Conservation (phyloP, 2,888 invertebrate species). For the Sepioteuthis lessoniana region DNA sequence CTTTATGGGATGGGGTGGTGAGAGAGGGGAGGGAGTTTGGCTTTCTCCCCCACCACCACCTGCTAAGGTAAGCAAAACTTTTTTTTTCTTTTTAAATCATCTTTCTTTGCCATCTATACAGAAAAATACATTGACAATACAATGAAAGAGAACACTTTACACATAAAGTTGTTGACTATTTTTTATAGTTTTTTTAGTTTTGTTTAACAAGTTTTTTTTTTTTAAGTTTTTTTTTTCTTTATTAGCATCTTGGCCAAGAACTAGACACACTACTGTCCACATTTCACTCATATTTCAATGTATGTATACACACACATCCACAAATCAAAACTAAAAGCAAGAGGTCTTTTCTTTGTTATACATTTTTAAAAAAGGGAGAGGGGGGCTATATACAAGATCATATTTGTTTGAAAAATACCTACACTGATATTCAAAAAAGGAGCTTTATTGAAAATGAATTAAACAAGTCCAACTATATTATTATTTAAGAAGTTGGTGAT, state of each 20-base stretch:
- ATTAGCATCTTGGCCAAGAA: background rate
- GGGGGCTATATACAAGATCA: no score
- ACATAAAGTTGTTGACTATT: background rate
- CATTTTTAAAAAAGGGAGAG: no score
- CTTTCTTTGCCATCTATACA: background rate
- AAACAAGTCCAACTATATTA: no score
- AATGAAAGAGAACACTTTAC: background rate
- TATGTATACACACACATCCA: background rate
- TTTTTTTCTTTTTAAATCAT: background rate
- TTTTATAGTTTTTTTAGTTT: background rate
- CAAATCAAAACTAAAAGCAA: background rate
- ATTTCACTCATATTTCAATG: background rate
- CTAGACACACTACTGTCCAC: background rate
- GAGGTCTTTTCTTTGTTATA: background rate
- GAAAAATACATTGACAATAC: background rate
- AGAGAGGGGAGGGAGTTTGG: background rate
- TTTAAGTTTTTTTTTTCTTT: background rate
- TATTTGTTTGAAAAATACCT: no score
- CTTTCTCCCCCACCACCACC: background rate
- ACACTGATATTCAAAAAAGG: no score
- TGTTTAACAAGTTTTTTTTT: no score
- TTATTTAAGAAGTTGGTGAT: background rate
- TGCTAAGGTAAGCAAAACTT: constrained; percentile 33
- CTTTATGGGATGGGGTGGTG: no score
- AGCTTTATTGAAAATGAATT: no score